phyloP scores from a whole-genome alignment of 2,113 vertebrate species.

The Lepus americanus region DNA sequence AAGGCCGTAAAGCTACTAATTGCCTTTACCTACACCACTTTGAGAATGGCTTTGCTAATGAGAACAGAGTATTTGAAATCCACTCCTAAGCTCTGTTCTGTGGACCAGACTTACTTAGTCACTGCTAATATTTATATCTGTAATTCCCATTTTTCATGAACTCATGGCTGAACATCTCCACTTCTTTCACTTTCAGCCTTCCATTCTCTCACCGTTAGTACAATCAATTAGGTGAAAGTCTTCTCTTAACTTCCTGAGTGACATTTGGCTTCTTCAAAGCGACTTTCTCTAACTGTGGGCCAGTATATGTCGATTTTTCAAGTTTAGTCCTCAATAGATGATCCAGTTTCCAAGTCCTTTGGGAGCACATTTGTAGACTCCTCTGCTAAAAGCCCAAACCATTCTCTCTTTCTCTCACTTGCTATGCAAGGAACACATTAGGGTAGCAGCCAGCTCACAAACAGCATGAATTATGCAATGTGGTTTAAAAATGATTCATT shows the following conservation, averaged over 20 bases:
- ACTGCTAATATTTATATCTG: neutral
- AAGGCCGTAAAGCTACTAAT: neutral
- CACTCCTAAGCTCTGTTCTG: neutral
- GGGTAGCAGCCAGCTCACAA: neutral
- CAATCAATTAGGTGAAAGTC: neutral
- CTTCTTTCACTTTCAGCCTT: neutral
- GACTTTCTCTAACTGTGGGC: neutral
- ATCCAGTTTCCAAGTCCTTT: neutral
- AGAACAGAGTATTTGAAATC: neutral
- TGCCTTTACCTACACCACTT: neutral
- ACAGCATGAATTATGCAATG: neutral
- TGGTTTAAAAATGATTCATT: neutral
- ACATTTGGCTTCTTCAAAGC: constrained; percentile 15
- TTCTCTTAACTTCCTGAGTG: neutral
- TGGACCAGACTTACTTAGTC: neutral
- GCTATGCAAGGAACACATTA: neutral
- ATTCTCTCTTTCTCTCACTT: neutral
- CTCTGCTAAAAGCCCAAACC: neutral
- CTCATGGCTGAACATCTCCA: neutral
- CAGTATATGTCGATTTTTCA: neutral
- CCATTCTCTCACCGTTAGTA: constrained; percentile 10
- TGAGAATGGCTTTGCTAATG: neutral
- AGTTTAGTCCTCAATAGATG: neutral
- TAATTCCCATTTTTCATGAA: neutral
- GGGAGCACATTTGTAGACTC: neutral